Percentiles rank a stretch among this genome's conserved stretches.
phyloP scores from a whole-genome alignment of 2,797 vertebrate species.

The Rhinophrynus dorsalis region DNA sequence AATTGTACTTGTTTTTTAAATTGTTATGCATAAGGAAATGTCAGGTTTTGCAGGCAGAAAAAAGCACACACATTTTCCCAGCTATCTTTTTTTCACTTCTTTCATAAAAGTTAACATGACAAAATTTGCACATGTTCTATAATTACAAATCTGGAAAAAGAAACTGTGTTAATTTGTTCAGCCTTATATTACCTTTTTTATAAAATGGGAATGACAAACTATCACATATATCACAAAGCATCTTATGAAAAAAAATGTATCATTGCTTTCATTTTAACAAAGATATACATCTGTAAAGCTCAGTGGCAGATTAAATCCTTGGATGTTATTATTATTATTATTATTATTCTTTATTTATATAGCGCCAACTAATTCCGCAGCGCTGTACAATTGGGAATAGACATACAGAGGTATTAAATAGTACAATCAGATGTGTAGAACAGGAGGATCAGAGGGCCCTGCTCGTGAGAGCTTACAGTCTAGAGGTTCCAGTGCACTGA shows the following conservation, averaged over 20 bases:
- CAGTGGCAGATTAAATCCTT: background rate
- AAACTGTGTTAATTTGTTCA: no score
- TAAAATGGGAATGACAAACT: no score
- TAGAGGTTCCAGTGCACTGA: no score
- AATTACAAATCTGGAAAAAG: background rate
- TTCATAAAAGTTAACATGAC: conserved; percentile 6
- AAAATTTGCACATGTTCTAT: conserved; percentile 28
- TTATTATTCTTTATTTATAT: no score
- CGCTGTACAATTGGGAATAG: no score
- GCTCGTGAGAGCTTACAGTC: no score
- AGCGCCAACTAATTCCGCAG: no score
- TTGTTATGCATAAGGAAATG: conserved; percentile 20
- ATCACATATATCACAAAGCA: no score
- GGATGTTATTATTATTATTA: no score
- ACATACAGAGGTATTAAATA: no score
- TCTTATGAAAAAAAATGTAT: background rate
- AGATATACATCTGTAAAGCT: background rate
- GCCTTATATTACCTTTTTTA: background rate
- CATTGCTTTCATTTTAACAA: background rate
- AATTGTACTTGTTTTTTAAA: background rate
- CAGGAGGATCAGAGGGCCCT: no score
- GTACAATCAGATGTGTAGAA: no score
- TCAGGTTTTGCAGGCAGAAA: conserved; percentile 1
- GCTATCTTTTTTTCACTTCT: background rate
- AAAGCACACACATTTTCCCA: conserved; percentile 5